Base-by-base conservation (phyloP, 2,113 vertebrate genomes). In the Bujurquina vittata region DNA sequence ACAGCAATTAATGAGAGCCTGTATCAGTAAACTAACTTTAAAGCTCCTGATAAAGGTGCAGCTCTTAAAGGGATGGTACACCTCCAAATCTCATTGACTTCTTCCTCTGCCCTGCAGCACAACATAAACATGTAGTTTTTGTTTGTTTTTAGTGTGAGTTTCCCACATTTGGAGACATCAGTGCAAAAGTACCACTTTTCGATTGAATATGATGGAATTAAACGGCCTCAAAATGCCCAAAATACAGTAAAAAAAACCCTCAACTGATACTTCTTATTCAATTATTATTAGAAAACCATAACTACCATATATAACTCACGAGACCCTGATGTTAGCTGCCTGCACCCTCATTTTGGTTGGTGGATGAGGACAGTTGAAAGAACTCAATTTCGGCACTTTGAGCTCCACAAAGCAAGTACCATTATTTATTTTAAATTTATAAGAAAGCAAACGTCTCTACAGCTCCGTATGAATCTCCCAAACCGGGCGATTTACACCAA, bases 61-160 rank as follows among this genome's bases (percentile, higher is more conserved):
- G 43, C 65, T 69, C 65, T 69, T 49, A 69, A 49, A 49, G 23
- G 0, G 65, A 69, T 43, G 29, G 23, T 4, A 29, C 40, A 69
- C 22, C 63, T 22, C 23, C 46, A 67, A 67, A 46, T 46, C 40
- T 26, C 43, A 4, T 46, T 18, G 22, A 18, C 40, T 40, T 37
- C 37, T 46, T 26, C 0, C 37, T 46, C 62, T 67, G 37, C 43
- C 37, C n/a, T 40, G 10, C 37, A 65, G 37, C 37, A 0, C 35
- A 43, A 46, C 43, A 43, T 67, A 67, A 67, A 67, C 22, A 67
- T 46, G 17, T 17, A 67, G 62, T 26, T 65, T 2, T 26, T 33
- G 33, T 33, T 33, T 33, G 33, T 17, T 65, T 65, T 65, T 65
- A 37, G 37, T 0, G 3, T 0, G 0, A 1, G 1, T 43, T 65